Evolutionary conservation across 2,888 invertebrate species (phyloP), one percentile per base, ranked within the genome.

Genomic region (Sesia bembeciformis): DNA sequence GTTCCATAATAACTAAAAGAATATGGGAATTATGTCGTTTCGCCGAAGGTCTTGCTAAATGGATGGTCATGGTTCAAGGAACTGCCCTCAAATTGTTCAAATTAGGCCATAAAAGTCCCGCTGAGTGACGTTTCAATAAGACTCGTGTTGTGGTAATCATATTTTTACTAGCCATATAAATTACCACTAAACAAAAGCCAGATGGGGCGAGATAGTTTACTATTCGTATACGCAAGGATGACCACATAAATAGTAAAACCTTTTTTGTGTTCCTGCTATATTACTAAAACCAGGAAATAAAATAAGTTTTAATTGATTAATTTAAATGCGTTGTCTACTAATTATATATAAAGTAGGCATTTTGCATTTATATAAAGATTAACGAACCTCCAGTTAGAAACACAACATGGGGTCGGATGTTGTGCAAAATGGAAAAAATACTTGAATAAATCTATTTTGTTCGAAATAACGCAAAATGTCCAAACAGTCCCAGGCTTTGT

Each of bases 401-500:
- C 46, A 23, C 46, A 23, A 46, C 46, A 23, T n/a, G 46, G 46
- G 46, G n/a, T 46, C 46, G 46, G 8, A 46, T 4, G 8, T 46
- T 46, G n/a, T 46, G 7, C 46, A 46, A 46, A 46, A 46, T 46
- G 8, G 7, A 43, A 46, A 46, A 46, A 46, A 8, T 4, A n/a
- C 23, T 46, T 8, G 8, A 4, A 46, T 23, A 23, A 46, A 23
- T 8, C 46, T 46, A 46, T 78, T 80, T 77, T 76, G 76, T 76
- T 65, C 60, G 66, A 76, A 76, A 84, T 86, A 83, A 89, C 88
- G 87, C 89, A 88, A 89, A 84, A 78, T 66, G 84, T 87, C 85
- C 75, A 87, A 88, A 88, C 82, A 87, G 70, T 70, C 72, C 68
- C 61, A 64, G 64, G 68, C 68, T 70, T 81, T 75, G 74, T 77